Evolutionary conservation across 2,797 vertebrate species (phyloP), one percentile per base, ranked within the genome.

Genomic region (Pangasius sanitwongsei): DNA sequence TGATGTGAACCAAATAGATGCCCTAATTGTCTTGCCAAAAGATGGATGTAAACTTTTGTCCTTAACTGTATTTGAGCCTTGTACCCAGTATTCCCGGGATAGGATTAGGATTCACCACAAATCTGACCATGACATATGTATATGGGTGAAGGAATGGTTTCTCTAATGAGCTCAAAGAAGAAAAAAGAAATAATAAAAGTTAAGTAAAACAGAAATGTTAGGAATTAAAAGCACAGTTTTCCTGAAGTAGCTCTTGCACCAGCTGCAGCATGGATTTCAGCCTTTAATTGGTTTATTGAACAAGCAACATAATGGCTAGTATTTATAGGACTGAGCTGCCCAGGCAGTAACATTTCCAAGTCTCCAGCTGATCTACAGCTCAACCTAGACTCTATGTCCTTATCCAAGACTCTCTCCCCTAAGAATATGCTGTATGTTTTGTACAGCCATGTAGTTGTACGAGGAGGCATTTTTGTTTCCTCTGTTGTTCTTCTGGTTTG

Each of bases 281-380:
- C 48, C 15, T 41, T 63, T 85, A 85, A 65, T 72, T 85, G 80
- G 25, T 59, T 69, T 89, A 90, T 75, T 53, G 55, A 82, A 41
- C 31, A 81, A 85, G 74, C 28, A 83, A 28, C 44, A 81, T 41
- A 88, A 80, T 80, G 61, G 31, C 7, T 59, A 55, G 41, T 48
- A 80, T 89, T 90, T 89, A 90, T 87, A 55, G 82, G 15, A 16
- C 9, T 48, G 37, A 44, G 61, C 55, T 83, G 8, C 48, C 16
- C 61, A 16, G 6, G n/a, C 65, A 48, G 13, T 86, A 75, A 48
- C 8, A 13, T 85, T 55, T 83, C 13, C 41, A 70, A 37, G 41
- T 34, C n/a, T 63, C 74, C 70, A 48, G 61, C 18, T 44, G 1
- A 86, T 86, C 28, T 70, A 67, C 28, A 61, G 61, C 37, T 72